Evolutionary conservation across 1,140 invertebrate genomes (phyloP), one percentile per base, ranked within the genome.

Genomic region (Drosophila obscura): DNA sequence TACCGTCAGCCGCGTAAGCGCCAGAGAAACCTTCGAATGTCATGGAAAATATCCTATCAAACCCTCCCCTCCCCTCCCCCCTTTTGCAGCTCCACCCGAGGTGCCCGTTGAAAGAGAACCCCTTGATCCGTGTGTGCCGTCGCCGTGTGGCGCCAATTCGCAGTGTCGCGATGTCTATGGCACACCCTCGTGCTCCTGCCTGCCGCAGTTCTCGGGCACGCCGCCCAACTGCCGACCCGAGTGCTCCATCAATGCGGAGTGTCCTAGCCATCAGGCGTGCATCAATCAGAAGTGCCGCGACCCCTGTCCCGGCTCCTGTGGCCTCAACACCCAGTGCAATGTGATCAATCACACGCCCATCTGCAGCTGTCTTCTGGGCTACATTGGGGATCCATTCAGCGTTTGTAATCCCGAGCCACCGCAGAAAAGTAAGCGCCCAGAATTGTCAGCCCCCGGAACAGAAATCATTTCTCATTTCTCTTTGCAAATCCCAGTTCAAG

Each of bases 341-440:
- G 96, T 97, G 2, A 94, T 96, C 1, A 96, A 96, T 69, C 96
- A 97, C 78, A 96, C 96, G 83, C 96, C 96, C 0, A 96, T 96
- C 51, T 97, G 96, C 90, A 95, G 94, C 63, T 96, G 96, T 68
- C 92, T 94, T n/a, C 85, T 91, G 52, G 95, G 95, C 48, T 96
- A 94, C 73, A 95, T 94, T 5, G 96, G 96, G 51, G 95, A 97
- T 94, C 96, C 96, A 15, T 96, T 96, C 73, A 92, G 93, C 4
- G 92, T 93, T 53, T 96, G 91, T 44, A 84, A 90, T 64, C 76
- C 93, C 69, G 92, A 80, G 50, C 89, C 94, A 44, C 80, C 77
- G 24, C 75, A 78, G 50, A 77, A 73, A 64, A 81, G 85, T 90
- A 90, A 85, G 85, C 15, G 7, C n/a, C 22, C 7, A 9, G 13